These are phyloP conservation scores for Cheilosia vulpina DNA, from an alignment of 2,888 invertebrate genomes.

Conservation along the genomic window DNA sequence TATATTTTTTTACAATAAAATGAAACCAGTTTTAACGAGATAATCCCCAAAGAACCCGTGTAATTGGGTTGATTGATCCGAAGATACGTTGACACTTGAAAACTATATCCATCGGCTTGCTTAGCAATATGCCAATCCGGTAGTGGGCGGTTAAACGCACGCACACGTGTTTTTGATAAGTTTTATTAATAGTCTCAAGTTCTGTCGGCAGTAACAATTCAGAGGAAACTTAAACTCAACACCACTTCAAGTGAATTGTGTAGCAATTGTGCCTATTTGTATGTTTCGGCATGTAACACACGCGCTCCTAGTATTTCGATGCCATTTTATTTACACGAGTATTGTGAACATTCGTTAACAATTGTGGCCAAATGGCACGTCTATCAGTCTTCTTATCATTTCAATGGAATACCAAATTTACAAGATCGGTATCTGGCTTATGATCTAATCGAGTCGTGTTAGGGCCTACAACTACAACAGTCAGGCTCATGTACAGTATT, in stretches of 20 bases:
- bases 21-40: conserved; percentile 3
- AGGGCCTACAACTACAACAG: neutral
- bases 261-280: neutral
- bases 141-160: neutral
- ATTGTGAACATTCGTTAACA: neutral
- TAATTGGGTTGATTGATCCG: conserved; percentile 2
- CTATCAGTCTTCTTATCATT: neutral
- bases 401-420: neutral
- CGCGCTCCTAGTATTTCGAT: neutral
- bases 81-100: neutral
- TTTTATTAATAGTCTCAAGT: neutral
- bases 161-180: neutral
- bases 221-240: neutral
- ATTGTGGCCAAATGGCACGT: neutral
- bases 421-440: neutral
- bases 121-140: neutral
- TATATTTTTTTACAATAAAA: neutral
- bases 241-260: neutral
- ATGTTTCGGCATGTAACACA: neutral
- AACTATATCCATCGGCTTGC: neutral
- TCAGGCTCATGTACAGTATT: too few species aligned
- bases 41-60: neutral
- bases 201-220: neutral
- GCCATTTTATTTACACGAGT: neutral
- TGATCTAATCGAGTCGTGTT: neutral